Percentiles rank a stretch among this genome's conserved stretches.
These are phyloP conservation scores for Deroplatys truncata DNA, from an alignment of 2,888 invertebrate species.

Conservation along the genomic window DNA sequence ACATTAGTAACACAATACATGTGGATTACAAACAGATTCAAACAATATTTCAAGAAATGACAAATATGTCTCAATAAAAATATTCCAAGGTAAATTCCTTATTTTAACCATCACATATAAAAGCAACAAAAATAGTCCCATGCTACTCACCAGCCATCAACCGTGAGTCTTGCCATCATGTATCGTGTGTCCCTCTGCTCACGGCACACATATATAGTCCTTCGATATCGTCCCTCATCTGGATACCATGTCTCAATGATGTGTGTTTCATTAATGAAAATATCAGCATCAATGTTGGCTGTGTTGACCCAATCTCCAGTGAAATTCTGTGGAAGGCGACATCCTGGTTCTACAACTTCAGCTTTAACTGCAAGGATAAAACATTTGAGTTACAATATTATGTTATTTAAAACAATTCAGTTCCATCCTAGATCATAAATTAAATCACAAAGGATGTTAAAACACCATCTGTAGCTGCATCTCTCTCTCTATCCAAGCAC, in stretches of 20 bases:
- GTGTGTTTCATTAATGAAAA: constrained; percentile 91
- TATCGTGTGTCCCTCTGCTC: constrained; percentile 86
- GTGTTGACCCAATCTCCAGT: constrained; percentile 96
- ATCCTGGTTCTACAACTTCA: constrained; percentile 86
- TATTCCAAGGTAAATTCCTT: no score
- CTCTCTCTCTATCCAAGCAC: no score
- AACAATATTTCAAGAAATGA: no score
- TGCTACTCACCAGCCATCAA: constrained; percentile 76
- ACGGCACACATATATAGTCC: constrained; percentile 90
- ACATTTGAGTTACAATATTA: not conserved
- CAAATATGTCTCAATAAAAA: no score
- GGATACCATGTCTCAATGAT: constrained; percentile 94
- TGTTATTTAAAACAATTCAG: not conserved
- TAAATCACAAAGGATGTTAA: not conserved
- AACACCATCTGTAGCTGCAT: no score
- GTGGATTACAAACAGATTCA: no score
- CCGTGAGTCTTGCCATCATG: constrained; percentile 94
- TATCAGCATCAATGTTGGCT: constrained; percentile 93
- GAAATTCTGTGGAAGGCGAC: constrained; percentile 89
- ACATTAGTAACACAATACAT: no score
- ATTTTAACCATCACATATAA: no score
- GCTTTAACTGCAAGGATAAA: constrained; percentile 55
- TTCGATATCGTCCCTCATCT: constrained; percentile 81
- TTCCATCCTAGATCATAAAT: not conserved
- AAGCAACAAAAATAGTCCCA: not conserved